phyloP scores from a whole-genome alignment of 2,888 invertebrate genomes.

The Sarcophaga rosellei region DNA sequence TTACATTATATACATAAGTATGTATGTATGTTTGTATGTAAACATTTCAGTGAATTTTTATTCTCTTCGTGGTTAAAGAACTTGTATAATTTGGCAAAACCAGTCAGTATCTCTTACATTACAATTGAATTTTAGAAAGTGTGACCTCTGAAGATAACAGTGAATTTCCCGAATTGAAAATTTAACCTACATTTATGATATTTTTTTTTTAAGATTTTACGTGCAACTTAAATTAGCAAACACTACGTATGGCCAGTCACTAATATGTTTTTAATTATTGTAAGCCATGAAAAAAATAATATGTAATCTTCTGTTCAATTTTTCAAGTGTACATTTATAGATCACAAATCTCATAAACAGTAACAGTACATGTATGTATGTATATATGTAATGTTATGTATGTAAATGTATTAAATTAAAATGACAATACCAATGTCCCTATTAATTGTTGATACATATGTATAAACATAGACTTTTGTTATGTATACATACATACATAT shows the following conservation, averaged over 20 bases:
- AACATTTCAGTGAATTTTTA: too few relatives aligned
- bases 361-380: neutral
- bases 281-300: neutral
- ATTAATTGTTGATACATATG: conserved; percentile 34
- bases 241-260: neutral
- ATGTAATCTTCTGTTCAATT: neutral
- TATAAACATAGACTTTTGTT: neutral
- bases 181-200: too few relatives aligned
- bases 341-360: neutral
- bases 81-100: too few relatives aligned
- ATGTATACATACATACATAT: neutral
- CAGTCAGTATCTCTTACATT: too few relatives aligned
- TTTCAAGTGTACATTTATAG: conserved; percentile 1
- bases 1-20: too few relatives aligned
- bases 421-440: conserved; percentile 43
- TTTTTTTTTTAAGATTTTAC: neutral
- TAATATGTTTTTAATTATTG: conserved; percentile 18
- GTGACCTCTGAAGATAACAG: too few relatives aligned
- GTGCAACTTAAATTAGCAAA: neutral
- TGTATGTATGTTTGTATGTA: too few relatives aligned
- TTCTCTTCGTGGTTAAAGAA: too few relatives aligned
- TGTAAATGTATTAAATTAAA: conserved; percentile 16
- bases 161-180: neutral
- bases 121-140: too few relatives aligned
- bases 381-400: neutral